Evolutionary conservation across 1,140 invertebrate genomes (phyloP).

Genomic region (Drosophila subpulchrella): DNA sequence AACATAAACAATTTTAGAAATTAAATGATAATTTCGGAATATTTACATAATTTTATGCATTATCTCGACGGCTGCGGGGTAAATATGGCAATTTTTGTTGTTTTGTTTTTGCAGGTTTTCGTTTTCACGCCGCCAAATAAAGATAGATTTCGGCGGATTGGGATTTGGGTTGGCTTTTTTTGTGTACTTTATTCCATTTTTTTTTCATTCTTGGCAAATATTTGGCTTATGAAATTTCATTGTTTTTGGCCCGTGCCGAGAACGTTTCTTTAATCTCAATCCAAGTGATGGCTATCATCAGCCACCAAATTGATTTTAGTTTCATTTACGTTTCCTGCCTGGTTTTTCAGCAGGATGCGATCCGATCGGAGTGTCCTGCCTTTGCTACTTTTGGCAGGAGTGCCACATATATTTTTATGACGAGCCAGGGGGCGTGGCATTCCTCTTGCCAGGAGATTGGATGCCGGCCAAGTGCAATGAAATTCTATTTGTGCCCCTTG

Average conservation of each 20-base stretch:
- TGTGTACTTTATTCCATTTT: background rate
- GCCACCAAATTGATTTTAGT: constrained; percentile 80
- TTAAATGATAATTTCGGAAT: constrained; percentile 81
- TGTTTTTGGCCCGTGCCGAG: constrained; percentile 32
- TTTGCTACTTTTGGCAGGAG: constrained; percentile 63
- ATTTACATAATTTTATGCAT: constrained; percentile 83
- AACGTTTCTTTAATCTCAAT: constrained; percentile 63
- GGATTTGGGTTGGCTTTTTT: constrained; percentile 1
- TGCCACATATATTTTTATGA: constrained; percentile 78
- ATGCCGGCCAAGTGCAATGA: constrained; percentile 74
- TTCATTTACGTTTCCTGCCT: constrained; percentile 74
- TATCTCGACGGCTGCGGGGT: constrained; percentile 48
- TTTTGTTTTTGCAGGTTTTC: constrained; percentile 39
- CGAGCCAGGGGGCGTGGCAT: constrained; percentile 38
- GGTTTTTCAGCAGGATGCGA: background rate
- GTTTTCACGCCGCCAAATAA: constrained; percentile 53
- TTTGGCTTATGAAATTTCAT: constrained; percentile 62
- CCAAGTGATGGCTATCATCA: constrained; percentile 70
- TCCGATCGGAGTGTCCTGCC: constrained; percentile 9
- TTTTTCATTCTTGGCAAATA: constrained; percentile 43
- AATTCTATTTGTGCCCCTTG: constrained; percentile 74
- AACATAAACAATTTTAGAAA: constrained; percentile 83
- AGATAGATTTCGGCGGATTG: constrained; percentile 36
- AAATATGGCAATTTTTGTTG: constrained; percentile 24
- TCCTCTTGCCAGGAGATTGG: constrained; percentile 48